Base-by-base conservation (phyloP, 2,888 invertebrate genomes). In the Urechis unicinctus region DNA sequence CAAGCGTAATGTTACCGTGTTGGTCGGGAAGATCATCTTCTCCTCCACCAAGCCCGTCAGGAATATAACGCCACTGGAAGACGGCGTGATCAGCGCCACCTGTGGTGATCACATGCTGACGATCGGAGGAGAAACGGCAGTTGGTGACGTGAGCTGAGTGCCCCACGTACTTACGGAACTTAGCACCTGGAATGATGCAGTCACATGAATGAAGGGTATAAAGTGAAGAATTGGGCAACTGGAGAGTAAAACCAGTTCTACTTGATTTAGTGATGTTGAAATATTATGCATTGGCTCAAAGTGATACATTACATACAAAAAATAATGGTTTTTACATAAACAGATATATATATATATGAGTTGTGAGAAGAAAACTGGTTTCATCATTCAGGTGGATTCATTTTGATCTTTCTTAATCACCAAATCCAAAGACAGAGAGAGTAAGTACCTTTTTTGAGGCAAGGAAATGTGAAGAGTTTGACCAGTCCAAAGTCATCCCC, bases 71-170 rank as follows among this genome's bases (percentile, higher is more conserved):
- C 80, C 80, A 80, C 65, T 79, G 78, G 59, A 79, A 79, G 2
- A 80, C 67, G 30, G 79, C 75, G 61, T 79, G 78, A 60, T 79
- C 80, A 25, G 72, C 79, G 2, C 78, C 79, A 21, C 80, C 79
- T 26, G 75, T 76, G 2, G 77, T 70, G 45, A 80, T 70, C 17
- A 80, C 71, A 25, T 69, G 63, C 5, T 62, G 66, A 52, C 71
- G 72, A 65, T 79, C 79, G 48, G 66, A 60, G 13, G 77, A 72
- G 65, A 79, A 79, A 17, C 79, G 64, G 1, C 78, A 75, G 63
- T 79, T 78, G 44, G 78, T 79, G 56, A 79, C 79, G 64, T 79
- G 78, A 46, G 78, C 77, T 21, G 78, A 79, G 65, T 80, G 80
- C 29, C 79, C 79, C 2, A 73, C 70, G 61, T 78, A 79, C 61